Evolutionary conservation across 2,888 invertebrate genomes (phyloP), one percentile per base, ranked within the genome.

Genomic region (Camponotus fellah): DNA sequence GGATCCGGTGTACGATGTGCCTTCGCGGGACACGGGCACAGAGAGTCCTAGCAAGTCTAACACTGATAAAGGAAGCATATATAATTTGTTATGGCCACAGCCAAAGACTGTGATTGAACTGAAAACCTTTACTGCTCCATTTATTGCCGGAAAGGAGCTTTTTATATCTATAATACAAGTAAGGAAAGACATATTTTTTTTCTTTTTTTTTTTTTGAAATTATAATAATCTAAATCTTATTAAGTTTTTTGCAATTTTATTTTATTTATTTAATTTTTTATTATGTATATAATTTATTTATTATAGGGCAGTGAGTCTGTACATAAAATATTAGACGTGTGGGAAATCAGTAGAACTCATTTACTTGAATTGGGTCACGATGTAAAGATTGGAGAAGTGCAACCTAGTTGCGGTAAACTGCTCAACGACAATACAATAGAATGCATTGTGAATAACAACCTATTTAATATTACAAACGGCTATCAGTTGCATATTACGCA

Each of bases 31-130:
- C 82, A 86, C 91, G 0, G 91, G 88, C 40, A 88, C 86, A 37
- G 92, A 92, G 32, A 94, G 93, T 86, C 93, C 94, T n/a, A 87
- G 87, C 6, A 91, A 91, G 84, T 91, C 86, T 77, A 40, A 81
- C 10, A 68, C 85, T 17, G 91, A 92, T 4, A 94, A 92, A 88
- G 89, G 91, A 34, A 89, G 92, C 6, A 88, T 94, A 85, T 94
- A 93, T 86, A 92, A 88, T 83, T 87, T 94, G 14, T 89, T 97
- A 60, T 96, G 96, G 96, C 97, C 96, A 2, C 96, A 96, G 86
- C 96, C 96, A 0, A 96, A 96, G 91, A 95, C 95, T 77, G 95
- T 96, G 43, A 92, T 95, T 14, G 96, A 96, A 89, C 93, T 96
- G 12, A 95, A 95, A 68, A 95, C 93, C 85, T 88, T 95, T 17